These are phyloP conservation scores for Sander vitreus DNA, from an alignment of 2,113 vertebrate species.

Conservation along the genomic window DNA sequence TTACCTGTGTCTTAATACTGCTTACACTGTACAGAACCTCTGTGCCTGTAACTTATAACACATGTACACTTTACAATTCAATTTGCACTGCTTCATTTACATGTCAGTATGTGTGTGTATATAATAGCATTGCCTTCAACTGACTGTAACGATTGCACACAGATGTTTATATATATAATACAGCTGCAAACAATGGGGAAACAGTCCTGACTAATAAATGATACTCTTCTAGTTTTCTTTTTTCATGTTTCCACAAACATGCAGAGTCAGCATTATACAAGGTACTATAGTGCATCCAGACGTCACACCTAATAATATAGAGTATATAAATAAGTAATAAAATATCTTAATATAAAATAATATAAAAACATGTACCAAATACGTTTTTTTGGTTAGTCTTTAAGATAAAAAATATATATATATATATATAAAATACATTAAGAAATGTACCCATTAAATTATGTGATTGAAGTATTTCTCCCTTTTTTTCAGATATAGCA, in stretches of 20 bases:
- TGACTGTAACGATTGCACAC: constrained; percentile 51
- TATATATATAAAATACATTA: background rate
- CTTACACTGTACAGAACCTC: constrained; percentile 27
- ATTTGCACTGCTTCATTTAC: constrained; percentile 62
- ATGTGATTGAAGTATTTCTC: background rate
- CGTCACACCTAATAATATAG: background rate
- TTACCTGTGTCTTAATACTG: constrained; percentile 15
- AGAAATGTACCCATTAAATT: background rate
- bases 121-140: constrained; percentile 18
- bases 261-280: background rate
- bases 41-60: constrained; percentile 35
- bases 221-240: background rate
- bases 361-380: background rate
- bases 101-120: constrained; percentile 32
- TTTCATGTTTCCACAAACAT: background rate
- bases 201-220: constrained; percentile 43
- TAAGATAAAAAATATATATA: too few species aligned
- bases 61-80: constrained; percentile 9
- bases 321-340: background rate
- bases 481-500: background rate
- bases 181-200: background rate
- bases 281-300: background rate
- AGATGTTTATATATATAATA: constrained; percentile 12
- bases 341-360: background rate
- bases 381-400: background rate